Evolutionary conservation across 1,140 invertebrate genomes (phyloP), one percentile per base, ranked within the genome.

Genomic region (Saccostrea cuccullata): DNA sequence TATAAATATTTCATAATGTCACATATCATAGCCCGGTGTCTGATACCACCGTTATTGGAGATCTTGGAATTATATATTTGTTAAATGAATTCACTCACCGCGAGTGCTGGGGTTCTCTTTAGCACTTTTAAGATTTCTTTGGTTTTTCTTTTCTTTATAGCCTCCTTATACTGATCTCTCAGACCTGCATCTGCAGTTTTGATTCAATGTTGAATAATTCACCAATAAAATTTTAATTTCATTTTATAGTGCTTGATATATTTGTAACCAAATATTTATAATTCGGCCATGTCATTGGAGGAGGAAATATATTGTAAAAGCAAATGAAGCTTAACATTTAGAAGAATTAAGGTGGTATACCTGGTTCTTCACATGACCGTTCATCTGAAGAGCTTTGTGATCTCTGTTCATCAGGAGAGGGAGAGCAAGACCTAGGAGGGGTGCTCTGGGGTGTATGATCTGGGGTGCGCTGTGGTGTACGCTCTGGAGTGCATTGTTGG

Each of bases 41-140:
- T 17, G 88, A 88, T 86, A 70, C 88, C 36, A 88, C 83, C 40
- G 56, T 56, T 12, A 55, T 36, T 17, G 73, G 88, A n/a, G 77
- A 88, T 30, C 84, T n/a, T 9, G 70, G 86, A 17, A 86, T 86
- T 55, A 85, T 86, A 30, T 5, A 47, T 47, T 47, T 36, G 47
- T 47, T 47, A 47, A 47, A 17, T 64, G n/a, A 64, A 17, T 64
- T 36, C 15, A 77, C 70, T 13, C 30, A 77, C 70, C 30, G 15
- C 30, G 30, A 77, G 23, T 30, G 8, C 26, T 36, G 70, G 30
- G 30, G 23, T 6, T 15, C 12, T 77, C 15, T 77, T 30, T 15
- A 36, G 26, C 11, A 36, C 13, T 77, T 77, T 11, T 5, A 77
- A 30, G 9, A 36, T 26, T 13, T 77, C 23, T 30, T 30, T 77